A percentile compares a stretch with the other conserved stretches of the same genome.
These are phyloP conservation scores for Sabatieria punctata DNA, from an alignment of 2,888 invertebrate genomes.

Conservation along the genomic window DNA sequence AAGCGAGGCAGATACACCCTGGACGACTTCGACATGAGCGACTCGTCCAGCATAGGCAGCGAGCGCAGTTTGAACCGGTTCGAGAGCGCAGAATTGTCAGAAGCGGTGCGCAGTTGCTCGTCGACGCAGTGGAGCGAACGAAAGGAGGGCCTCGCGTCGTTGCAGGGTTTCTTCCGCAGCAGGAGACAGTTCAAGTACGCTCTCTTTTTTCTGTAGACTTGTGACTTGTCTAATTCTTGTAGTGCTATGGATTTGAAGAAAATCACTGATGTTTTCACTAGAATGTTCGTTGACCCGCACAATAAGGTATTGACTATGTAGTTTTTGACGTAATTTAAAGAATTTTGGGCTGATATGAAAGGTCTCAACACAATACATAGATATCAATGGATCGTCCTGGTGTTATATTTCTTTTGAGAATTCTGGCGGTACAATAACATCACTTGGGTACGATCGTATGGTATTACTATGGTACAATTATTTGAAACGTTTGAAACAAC, in stretches of 20 bases:
- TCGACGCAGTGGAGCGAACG: constrained; percentile 83
- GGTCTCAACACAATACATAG: no score
- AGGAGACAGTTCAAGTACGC: constrained; percentile 31
- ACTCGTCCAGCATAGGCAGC: constrained; percentile 86
- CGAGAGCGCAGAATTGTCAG: constrained; percentile 43
- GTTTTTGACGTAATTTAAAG: no score
- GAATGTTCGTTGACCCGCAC: constrained; percentile 94
- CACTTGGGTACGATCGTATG: no score
- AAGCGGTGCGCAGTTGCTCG: constrained; percentile 42
- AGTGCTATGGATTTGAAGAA: constrained; percentile 47
- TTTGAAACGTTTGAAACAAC: no score
- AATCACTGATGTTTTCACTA: constrained; percentile 58
- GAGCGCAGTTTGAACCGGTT: constrained; percentile 70
- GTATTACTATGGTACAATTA: no score
- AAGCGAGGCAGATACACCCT: background rate
- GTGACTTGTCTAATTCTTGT: constrained; percentile 6
- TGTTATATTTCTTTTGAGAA: no score
- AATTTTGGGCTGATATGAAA: no score
- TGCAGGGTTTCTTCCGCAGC: constrained; percentile 52
- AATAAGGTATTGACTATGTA: no score
- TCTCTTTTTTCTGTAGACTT: constrained; percentile 5
- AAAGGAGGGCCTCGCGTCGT: constrained; percentile 71
- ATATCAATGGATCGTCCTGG: no score
- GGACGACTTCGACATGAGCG: constrained; percentile 4
- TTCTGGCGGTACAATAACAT: no score